Evolutionary conservation across 2,888 invertebrate species (phyloP).

Genomic region (Ennomos fuscantarius): DNA sequence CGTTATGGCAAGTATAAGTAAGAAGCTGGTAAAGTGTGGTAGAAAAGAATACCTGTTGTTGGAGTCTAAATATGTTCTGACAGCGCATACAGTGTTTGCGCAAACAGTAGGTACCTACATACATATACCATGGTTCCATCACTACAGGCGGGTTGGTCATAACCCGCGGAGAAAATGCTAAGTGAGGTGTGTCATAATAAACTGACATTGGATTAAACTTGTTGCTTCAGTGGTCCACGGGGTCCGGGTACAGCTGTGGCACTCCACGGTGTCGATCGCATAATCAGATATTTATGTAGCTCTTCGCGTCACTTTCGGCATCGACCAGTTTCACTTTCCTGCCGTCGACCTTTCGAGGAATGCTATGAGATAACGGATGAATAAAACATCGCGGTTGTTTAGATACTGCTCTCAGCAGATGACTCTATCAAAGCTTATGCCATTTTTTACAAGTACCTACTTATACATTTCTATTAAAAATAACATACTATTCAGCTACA

Average conservation of each 20-base stretch:
- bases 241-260: slow-evolving; percentile 41
- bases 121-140: slow-evolving; percentile 54
- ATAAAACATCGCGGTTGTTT: slow-evolving; percentile 59
- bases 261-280: slow-evolving; percentile 40
- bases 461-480: too few relatives aligned
- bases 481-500: too few relatives aligned
- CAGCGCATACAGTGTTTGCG: slow-evolving; percentile 54
- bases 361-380: slow-evolving; percentile 71
- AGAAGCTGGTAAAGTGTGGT: too few relatives aligned
- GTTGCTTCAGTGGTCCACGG: slow-evolving; percentile 58
- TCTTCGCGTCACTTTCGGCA: slow-evolving; percentile 70
- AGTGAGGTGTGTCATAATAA: slow-evolving; percentile 60
- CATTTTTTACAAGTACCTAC: too few relatives aligned
- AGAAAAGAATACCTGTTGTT: slow-evolving; percentile 10
- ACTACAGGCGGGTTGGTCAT: slow-evolving; percentile 39
- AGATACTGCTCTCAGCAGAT: slow-evolving; percentile 20
- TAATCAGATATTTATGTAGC: slow-evolving; percentile 63
- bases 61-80: slow-evolving; percentile 32
- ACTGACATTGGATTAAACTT: slow-evolving; percentile 65
- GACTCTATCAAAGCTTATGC: background rate
- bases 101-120: slow-evolving; percentile 54
- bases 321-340: slow-evolving; percentile 79
- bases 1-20: slow-evolving; percentile 34
- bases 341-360: slow-evolving; percentile 75
- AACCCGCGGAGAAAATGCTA: slow-evolving; percentile 50